A percentile compares a stretch with the other conserved stretches of the same genome.
Conservation (phyloP, 1,140 invertebrate genomes). For the Drosophila ogumai region DNA sequence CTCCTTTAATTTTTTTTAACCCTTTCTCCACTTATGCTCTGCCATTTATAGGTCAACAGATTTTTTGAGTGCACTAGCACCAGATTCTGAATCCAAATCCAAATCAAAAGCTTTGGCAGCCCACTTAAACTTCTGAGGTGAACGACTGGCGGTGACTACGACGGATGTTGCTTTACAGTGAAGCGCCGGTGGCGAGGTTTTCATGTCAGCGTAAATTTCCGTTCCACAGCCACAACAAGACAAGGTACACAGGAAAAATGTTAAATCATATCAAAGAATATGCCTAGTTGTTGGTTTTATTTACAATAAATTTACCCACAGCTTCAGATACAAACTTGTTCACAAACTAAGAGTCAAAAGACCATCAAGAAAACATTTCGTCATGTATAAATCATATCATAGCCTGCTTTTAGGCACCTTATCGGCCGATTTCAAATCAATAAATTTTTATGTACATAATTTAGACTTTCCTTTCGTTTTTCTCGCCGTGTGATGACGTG, state of each 20-base stretch:
- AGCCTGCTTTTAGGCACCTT: neutral
- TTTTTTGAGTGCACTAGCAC: conserved; percentile 26
- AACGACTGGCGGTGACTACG: conserved; percentile 38
- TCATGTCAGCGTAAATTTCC: conserved; percentile 80
- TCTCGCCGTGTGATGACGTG: conserved; percentile 5
- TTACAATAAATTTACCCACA: neutral
- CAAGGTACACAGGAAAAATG: neutral
- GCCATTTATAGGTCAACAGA: neutral
- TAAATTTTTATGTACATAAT: conserved; percentile 15
- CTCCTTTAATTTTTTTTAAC: no score
- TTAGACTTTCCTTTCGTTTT: neutral
- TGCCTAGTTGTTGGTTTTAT: neutral
- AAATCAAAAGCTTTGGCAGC: conserved; percentile 36
- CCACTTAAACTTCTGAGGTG: conserved; percentile 77
- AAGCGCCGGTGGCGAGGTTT: conserved; percentile 71
- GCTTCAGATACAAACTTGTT: neutral
- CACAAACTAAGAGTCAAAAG: neutral
- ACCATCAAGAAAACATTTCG: neutral
- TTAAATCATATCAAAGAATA: no score
- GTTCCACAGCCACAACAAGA: conserved; percentile 63
- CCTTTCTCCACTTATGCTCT: neutral
- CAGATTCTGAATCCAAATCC: conserved; percentile 31
- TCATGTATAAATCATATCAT: conserved; percentile 7
- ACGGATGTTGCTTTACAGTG: conserved; percentile 73
- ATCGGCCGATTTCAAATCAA: conserved; percentile 1